A percentile compares a stretch with the other conserved stretches of the same genome.
phyloP scores from a whole-genome alignment of 2,113 vertebrate species.

The Marmota monax region DNA sequence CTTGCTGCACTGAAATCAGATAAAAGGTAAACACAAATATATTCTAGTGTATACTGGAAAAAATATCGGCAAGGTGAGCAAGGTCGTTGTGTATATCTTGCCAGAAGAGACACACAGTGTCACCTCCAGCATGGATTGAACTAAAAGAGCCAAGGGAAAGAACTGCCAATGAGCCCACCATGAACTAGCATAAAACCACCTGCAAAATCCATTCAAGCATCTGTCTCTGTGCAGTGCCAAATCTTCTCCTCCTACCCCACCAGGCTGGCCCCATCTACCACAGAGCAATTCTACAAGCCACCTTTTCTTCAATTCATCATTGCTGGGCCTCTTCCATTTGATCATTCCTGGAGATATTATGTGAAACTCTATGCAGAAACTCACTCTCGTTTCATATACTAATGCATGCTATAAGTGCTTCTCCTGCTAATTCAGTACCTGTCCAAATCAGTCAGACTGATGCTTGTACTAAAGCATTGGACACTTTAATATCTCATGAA shows the following conservation, averaged over 20 bases:
- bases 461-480: not conserved
- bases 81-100: conserved; percentile 43
- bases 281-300: not conserved
- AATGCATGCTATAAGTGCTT: not conserved
- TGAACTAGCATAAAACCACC: conserved; percentile 73
- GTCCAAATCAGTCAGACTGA: conserved; percentile 22
- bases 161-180: conserved; percentile 76
- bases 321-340: not conserved
- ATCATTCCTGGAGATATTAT: not conserved
- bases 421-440: not conserved
- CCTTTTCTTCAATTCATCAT: conserved; percentile 20
- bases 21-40: conserved; percentile 32
- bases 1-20: not conserved
- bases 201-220: conserved; percentile 76
- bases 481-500: not conserved
- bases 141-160: conserved; percentile 61
- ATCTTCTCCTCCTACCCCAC: conserved; percentile 7
- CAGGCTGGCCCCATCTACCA: not conserved
- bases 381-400: not conserved
- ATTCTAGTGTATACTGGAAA: not conserved
- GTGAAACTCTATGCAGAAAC: not conserved
- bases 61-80: conserved; percentile 44
- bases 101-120: conserved; percentile 63
- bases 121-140: conserved; percentile 49
- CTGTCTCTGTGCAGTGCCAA: conserved; percentile 76